Percentiles rank a stretch among this genome's conserved stretches.
Conservation (phyloP, 2,113 vertebrate genomes). For the Platichthys stellatus region DNA sequence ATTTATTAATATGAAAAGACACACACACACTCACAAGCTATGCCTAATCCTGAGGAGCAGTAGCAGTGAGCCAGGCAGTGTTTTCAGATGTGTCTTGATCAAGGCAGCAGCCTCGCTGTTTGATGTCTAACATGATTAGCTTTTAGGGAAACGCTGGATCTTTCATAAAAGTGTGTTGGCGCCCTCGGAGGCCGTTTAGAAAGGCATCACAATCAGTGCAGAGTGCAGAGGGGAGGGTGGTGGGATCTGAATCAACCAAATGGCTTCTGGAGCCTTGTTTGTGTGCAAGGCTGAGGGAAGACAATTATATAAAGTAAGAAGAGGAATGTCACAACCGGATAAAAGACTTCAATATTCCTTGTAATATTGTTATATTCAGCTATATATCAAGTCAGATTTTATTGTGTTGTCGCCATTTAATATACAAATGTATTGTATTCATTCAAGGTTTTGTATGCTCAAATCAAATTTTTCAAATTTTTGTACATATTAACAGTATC, state of each 20-base stretch:
- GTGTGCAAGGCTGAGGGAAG: conserved; percentile 16
- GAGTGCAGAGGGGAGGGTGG: conserved; percentile 24
- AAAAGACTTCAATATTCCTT: not conserved
- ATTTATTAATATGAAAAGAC: not conserved
- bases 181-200: conserved; percentile 62
- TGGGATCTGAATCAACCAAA: conserved; percentile 25
- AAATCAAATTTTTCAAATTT: not conserved
- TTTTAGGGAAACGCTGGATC: conserved; percentile 72
- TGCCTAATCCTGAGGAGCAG: conserved; percentile 42
- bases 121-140: conserved; percentile 80
- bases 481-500: too few species aligned
- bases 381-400: not conserved
- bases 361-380: not conserved
- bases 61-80: conserved; percentile 29
- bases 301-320: conserved; percentile 1
- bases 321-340: not conserved
- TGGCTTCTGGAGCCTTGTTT: conserved; percentile 33
- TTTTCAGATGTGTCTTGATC: conserved; percentile 70
- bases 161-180: conserved; percentile 74
- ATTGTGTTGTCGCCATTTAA: not conserved
- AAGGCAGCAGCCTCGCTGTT: conserved; percentile 64
- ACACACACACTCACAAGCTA: conserved; percentile 7
- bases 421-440: not conserved
- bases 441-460: not conserved
- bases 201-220: conserved; percentile 66